Evolutionary conservation across 2,888 invertebrate species (phyloP).

Genomic region (Nomada ferruginata): DNA sequence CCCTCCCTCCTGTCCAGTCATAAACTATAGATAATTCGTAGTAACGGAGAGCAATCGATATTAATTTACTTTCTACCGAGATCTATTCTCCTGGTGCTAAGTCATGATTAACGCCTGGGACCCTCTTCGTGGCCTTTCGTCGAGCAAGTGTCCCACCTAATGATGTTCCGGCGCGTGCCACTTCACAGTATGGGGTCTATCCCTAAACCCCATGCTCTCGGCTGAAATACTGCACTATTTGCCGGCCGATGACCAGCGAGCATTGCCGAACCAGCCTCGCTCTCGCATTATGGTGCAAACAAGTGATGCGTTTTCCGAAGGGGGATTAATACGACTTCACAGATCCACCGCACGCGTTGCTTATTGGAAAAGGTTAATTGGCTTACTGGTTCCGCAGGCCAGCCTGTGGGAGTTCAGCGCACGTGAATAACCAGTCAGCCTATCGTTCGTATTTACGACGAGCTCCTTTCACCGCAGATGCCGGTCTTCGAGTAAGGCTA

Average conservation of each 20-base stretch:
- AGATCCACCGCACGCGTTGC: slow-evolving; percentile 74
- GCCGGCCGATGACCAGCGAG: slow-evolving; percentile 66
- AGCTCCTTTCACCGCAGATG: background rate
- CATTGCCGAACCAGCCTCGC: slow-evolving; percentile 41
- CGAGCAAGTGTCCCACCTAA: slow-evolving; percentile 83
- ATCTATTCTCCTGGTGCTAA: slow-evolving; percentile 40
- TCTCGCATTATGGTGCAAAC: slow-evolving; percentile 77
- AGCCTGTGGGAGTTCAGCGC: slow-evolving; percentile 51
- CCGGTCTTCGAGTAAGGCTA: background rate
- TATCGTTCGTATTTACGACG: background rate
- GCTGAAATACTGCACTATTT: slow-evolving; percentile 74
- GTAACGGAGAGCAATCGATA: slow-evolving; percentile 8
- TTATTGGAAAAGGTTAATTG: slow-evolving; percentile 82
- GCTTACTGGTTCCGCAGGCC: slow-evolving; percentile 66
- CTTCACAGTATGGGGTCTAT: slow-evolving; percentile 77
- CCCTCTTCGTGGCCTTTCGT: slow-evolving; percentile 65
- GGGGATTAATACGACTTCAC: slow-evolving; percentile 60
- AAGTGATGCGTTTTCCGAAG: slow-evolving; percentile 73
- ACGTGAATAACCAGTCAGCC: background rate
- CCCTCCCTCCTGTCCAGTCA: too few relatives aligned
- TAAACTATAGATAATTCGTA: too few relatives aligned
- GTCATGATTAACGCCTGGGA: slow-evolving; percentile 59
- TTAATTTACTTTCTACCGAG: slow-evolving; percentile 49
- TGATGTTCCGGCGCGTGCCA: slow-evolving; percentile 83
- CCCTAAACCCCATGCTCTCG: slow-evolving; percentile 63